Percentiles rank a stretch among this genome's conserved stretches.
phyloP scores from a whole-genome alignment of 2,113 vertebrate species.

The Corydoras sp. region DNA sequence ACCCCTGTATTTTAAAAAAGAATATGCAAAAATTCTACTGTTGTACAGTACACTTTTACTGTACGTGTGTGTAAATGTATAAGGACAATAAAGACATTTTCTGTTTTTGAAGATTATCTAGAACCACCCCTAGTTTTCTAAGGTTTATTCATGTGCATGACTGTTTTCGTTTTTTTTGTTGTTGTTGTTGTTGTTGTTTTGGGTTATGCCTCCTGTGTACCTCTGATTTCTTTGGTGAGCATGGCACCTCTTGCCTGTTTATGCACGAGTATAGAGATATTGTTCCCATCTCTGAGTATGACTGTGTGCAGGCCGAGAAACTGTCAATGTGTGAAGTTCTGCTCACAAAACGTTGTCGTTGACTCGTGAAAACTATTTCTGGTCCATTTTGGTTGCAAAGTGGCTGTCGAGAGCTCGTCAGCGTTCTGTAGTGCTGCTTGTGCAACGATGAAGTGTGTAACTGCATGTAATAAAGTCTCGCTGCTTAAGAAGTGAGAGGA shows the following conservation, averaged over 20 bases:
- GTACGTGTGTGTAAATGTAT: too few species aligned
- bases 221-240: conserved; percentile 3
- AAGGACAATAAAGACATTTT: not conserved
- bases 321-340: conserved; percentile 28
- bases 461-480: conserved; percentile 69
- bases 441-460: conserved; percentile 55
- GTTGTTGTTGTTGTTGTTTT: conserved; percentile 13
- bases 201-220: conserved; percentile 40
- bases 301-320: not conserved
- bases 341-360: conserved; percentile 53
- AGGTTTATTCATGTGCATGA: not conserved
- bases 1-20: too few species aligned
- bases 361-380: conserved; percentile 48
- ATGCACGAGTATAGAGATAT: conserved; percentile 25
- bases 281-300: conserved; percentile 3
- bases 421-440: conserved; percentile 53
- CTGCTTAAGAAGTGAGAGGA: conserved; percentile 25
- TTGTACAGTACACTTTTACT: too few species aligned
- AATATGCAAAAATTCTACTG: too few species aligned
- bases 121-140: not conserved
- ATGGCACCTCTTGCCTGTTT: not conserved
- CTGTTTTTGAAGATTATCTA: not conserved
- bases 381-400: conserved; percentile 48
- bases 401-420: conserved; percentile 57
- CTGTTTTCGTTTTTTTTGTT: not conserved